Percentiles rank a stretch among this genome's conserved stretches.
phyloP scores from a whole-genome alignment of 1,140 invertebrate species.

The Leptopilina boulardi region DNA sequence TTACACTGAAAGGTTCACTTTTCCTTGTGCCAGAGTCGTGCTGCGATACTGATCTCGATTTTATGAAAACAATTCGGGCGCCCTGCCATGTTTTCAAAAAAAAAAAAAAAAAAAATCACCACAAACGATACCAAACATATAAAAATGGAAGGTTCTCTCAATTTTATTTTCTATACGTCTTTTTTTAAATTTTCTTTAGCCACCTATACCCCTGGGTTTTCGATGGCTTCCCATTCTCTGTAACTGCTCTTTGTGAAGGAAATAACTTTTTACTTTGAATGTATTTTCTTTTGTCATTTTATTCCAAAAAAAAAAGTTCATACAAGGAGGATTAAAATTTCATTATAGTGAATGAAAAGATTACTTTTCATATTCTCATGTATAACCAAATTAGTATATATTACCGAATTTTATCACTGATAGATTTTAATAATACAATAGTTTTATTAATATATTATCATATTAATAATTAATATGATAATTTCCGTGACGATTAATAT shows the following conservation, averaged over 20 bases:
- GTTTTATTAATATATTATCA: too few relatives aligned
- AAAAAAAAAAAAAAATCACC: too few relatives aligned
- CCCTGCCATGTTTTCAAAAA: background rate
- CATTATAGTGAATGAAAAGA: background rate
- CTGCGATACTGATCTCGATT: constrained; percentile 69
- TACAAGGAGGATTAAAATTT: background rate
- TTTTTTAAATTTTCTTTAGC: constrained; percentile 10
- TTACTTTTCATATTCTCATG: background rate
- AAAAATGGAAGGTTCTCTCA: constrained; percentile 7
- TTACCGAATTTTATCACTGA: too few relatives aligned
- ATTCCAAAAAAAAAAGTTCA: background rate
- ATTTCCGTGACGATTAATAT: background rate
- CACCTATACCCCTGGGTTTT: background rate
- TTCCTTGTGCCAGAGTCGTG: constrained; percentile 47
- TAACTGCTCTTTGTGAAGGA: constrained; percentile 42
- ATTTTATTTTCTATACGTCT: constrained; percentile 32
- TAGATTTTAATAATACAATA: too few relatives aligned
- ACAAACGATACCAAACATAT: constrained; percentile 12
- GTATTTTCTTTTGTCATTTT: constrained; percentile 13
- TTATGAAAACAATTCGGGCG: constrained; percentile 62
- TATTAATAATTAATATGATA: background rate
- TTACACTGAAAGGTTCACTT: constrained; percentile 40
- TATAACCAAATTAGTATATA: too few relatives aligned
- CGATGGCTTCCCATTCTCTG: background rate
- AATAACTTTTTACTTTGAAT: constrained; percentile 61